phyloP scores from a whole-genome alignment of 2,113 vertebrate genomes.

The Prunella himalayana region DNA sequence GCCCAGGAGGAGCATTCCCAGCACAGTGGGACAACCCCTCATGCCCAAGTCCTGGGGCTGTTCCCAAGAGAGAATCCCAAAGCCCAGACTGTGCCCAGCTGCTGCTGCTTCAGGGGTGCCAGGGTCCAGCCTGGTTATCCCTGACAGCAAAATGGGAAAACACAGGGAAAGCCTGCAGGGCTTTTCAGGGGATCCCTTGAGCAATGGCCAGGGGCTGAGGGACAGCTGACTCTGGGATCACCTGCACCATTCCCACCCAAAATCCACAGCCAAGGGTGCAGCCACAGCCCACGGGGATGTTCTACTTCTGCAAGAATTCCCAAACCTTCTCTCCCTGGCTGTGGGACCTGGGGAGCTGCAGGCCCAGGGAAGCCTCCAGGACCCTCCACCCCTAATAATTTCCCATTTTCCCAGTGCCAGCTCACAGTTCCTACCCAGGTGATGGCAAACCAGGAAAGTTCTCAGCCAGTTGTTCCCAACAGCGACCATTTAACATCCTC shows the following conservation, averaged over 20 bases:
- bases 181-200: background rate
- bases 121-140: background rate
- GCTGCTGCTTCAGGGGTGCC: background rate
- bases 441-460: background rate
- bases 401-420: background rate
- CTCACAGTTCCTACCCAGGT: background rate
- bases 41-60: background rate
- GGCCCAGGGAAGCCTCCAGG: background rate
- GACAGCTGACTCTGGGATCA: background rate
- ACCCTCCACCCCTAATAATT: background rate
- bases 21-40: background rate
- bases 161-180: background rate
- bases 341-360: background rate
- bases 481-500: background rate
- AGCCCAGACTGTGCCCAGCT: background rate
- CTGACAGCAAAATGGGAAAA: background rate
- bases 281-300: background rate
- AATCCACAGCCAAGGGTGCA: background rate
- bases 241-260: background rate
- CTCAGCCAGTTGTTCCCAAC: background rate
- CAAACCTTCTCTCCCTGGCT: background rate
- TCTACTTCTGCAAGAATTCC: background rate
- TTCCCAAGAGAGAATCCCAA: background rate
- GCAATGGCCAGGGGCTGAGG: background rate
- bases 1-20: conserved; percentile 39